phyloP scores from a whole-genome alignment of 2,113 vertebrate species.

The Rafetus swinhoei region DNA sequence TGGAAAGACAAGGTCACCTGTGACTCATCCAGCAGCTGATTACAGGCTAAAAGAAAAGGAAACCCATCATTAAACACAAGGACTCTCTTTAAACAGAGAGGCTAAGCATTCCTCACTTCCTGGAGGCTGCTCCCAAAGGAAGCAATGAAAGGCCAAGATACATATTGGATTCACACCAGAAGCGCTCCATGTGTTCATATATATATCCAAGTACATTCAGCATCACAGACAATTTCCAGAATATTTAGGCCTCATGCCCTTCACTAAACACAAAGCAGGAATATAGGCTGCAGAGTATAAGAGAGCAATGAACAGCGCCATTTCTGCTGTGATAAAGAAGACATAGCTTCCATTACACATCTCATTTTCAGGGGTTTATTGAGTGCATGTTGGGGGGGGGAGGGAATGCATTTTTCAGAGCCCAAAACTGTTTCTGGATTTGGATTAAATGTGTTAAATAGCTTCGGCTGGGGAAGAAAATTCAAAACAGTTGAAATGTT shows the following conservation, averaged over 20 bases:
- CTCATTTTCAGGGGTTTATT: background rate
- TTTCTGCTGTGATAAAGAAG: background rate
- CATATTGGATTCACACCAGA: background rate
- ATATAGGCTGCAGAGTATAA: background rate
- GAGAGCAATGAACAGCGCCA: no score
- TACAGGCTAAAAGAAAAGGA: constrained; percentile 72
- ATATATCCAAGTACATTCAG: background rate
- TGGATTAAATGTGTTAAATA: background rate
- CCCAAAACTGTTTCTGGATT: background rate
- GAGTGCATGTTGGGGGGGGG: background rate
- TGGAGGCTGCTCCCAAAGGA: background rate
- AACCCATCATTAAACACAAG: background rate
- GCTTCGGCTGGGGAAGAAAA: background rate
- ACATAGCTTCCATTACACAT: background rate
- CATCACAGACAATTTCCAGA: background rate
- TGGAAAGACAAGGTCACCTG: constrained; percentile 88
- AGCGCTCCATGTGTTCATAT: no score
- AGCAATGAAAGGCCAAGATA: background rate
- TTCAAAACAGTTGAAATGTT: background rate
- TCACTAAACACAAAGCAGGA: background rate
- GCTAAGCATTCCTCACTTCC: background rate
- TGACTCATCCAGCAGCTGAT: constrained; percentile 84
- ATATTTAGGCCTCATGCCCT: accelerated
- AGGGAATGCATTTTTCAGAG: background rate
- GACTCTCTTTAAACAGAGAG: background rate